Percentiles rank a stretch among this genome's conserved stretches.
These are phyloP conservation scores for Pachydiplax longipennis DNA, from an alignment of 2,888 invertebrate genomes.

Conservation along the genomic window DNA sequence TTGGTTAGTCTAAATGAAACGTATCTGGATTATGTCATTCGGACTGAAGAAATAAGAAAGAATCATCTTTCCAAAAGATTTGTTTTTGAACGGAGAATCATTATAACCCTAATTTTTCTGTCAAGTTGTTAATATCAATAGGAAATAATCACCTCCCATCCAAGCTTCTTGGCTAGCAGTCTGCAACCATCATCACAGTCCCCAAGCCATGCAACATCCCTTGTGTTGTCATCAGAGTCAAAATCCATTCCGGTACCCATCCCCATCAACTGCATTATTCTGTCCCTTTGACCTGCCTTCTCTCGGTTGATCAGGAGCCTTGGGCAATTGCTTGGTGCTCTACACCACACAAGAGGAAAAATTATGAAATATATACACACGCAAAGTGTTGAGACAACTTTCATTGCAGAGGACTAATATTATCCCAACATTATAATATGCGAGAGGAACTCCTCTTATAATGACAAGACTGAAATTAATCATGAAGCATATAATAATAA, in stretches of 20 bases:
- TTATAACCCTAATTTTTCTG: neutral
- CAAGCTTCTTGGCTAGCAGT: conserved; percentile 76
- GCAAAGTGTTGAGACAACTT: too few species aligned
- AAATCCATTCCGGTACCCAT: conserved; percentile 71
- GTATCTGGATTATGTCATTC: too few species aligned
- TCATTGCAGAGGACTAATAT: too few species aligned
- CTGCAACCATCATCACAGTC: conserved; percentile 84
- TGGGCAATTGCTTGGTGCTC: conserved; percentile 75
- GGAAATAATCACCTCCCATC: conserved; percentile 73
- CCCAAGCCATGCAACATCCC: conserved; percentile 84
- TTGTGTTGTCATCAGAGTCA: conserved; percentile 67
- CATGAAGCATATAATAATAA: too few species aligned
- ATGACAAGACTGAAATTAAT: too few species aligned
- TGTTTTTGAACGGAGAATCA: too few species aligned
- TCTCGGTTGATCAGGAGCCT: conserved; percentile 88
- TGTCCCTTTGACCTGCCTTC: conserved; percentile 59
- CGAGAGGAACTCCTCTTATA: too few species aligned
- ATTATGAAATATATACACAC: too few species aligned
- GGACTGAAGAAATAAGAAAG: too few species aligned
- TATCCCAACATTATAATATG: too few species aligned
- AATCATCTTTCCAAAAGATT: too few species aligned
- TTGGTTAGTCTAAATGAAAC: too few species aligned
- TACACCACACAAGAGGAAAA: conserved; percentile 53
- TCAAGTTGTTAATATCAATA: neutral
- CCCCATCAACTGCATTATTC: conserved; percentile 58